phyloP scores from a whole-genome alignment of 2,888 invertebrate species.

The Beris morrisii region DNA sequence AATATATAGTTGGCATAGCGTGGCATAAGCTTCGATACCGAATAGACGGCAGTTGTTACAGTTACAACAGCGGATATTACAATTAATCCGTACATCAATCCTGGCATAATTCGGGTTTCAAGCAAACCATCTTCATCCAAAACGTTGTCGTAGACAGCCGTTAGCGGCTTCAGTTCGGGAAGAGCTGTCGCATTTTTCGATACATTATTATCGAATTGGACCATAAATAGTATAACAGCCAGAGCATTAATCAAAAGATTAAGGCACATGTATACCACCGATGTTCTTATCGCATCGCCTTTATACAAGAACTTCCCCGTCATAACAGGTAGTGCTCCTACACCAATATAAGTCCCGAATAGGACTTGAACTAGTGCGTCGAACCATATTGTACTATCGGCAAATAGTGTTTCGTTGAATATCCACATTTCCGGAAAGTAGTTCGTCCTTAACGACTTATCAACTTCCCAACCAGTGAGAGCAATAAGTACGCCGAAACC shows the following conservation, averaged over 20 bases:
- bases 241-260: slow-evolving; percentile 54
- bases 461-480: slow-evolving; percentile 54
- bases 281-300: slow-evolving; percentile 55
- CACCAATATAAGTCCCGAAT: slow-evolving; percentile 54
- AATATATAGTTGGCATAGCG: slow-evolving; percentile 55
- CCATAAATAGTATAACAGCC: slow-evolving; percentile 54
- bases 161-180: slow-evolving; percentile 52
- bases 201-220: slow-evolving; percentile 50
- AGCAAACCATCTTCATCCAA: slow-evolving; percentile 42
- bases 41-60: slow-evolving; percentile 52
- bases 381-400: slow-evolving; percentile 54
- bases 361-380: slow-evolving; percentile 56
- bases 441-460: slow-evolving; percentile 49
- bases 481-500: slow-evolving; percentile 50
- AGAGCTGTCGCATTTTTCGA: slow-evolving; percentile 43
- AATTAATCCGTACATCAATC: slow-evolving; percentile 49
- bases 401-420: slow-evolving; percentile 46
- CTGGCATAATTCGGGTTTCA: slow-evolving; percentile 47
- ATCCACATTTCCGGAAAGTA: slow-evolving; percentile 53
- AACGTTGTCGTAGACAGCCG: slow-evolving; percentile 53
- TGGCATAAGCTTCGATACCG: slow-evolving; percentile 52
- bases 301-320: slow-evolving; percentile 57
- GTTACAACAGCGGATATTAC: slow-evolving; percentile 52
- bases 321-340: slow-evolving; percentile 54
- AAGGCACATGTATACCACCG: slow-evolving; percentile 55